Evolutionary conservation across 2,113 vertebrate genomes (phyloP), one percentile per base, ranked within the genome.

Genomic region (Laticauda laticaudata): DNA sequence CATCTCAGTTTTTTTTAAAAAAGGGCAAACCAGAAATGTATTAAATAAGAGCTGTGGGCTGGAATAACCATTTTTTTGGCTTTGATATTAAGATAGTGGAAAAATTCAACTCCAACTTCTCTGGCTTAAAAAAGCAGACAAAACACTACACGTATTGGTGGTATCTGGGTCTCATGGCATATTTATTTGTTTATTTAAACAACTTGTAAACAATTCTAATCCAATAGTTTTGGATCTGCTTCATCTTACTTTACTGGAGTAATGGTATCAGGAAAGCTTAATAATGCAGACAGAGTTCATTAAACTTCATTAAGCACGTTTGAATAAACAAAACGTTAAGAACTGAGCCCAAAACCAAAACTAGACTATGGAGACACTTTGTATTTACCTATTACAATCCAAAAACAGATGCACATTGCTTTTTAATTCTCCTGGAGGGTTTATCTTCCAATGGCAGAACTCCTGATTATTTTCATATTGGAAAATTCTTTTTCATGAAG

Each of bases 81-180:
- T 92, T 89, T 88, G 39, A 89, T n/a, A 86, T 29, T 75, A 29
- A 48, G 55, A 94, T 48, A 91, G 0, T 91, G 43, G 18, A 34
- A 87, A 34, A 0, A 4, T 95, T 26, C 86, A 94, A 54, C 92
- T 90, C 54, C 59, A 94, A 26, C 87, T 94, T 94, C 45, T n/a
- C 85, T 43, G 48, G 92, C 87, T 91, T 64, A 34, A 57, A 18
- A 26, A 92, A 86, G n/a, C 14, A 88, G 8, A 39, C 48, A 69
- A 54, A 89, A 59, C n/a, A n/a, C 26, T 48, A 48, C 39, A 87
- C 14, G 11, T 85, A 87, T 56, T 48, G 11, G 48, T 91, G 15
- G 23, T 26, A 90, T 92, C 87, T 86, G 59, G 45, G 43, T 29
- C 26, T 26, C 21, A 43, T 85, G 14, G 6, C 75, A 59, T 20